These are phyloP conservation scores for Pyrochroa serraticornis DNA, from an alignment of 2,888 invertebrate genomes.

Conservation along the genomic window DNA sequence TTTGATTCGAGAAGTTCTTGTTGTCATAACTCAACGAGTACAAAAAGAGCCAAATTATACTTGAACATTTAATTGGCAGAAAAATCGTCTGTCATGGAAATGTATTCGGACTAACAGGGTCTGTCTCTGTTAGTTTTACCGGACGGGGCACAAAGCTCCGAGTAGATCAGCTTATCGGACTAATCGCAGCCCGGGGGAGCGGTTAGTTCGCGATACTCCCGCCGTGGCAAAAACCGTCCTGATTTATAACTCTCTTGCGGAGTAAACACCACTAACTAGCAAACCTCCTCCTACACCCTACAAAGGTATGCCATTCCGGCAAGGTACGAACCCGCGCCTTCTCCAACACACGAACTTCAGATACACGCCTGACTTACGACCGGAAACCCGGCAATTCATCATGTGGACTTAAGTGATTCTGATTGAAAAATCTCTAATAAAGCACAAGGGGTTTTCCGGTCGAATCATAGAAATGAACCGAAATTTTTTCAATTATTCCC, in stretches of 20 bases:
- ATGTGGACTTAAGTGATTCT: conserved; percentile 43
- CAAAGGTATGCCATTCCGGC: neutral
- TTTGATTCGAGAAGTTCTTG: too few species aligned
- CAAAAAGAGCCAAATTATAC: conserved; percentile 14
- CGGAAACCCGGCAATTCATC: conserved; percentile 39
- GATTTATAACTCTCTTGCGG: conserved; percentile 48
- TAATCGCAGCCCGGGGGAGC: conserved; percentile 51
- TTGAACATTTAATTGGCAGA: conserved; percentile 29
- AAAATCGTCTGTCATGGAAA: conserved; percentile 24
- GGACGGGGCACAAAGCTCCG: conserved; percentile 22
- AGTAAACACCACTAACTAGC: conserved; percentile 48
- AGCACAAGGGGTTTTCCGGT: conserved; percentile 7
- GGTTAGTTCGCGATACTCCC: conserved; percentile 50
- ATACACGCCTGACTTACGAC: conserved; percentile 38
- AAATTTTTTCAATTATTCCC: too few species aligned
- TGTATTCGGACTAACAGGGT: conserved; percentile 18
- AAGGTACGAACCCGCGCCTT: conserved; percentile 2
- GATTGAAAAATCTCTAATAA: conserved; percentile 45
- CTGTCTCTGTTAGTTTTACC: conserved; percentile 27
- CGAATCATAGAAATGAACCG: too few species aligned
- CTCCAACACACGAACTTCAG: neutral
- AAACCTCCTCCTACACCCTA: conserved; percentile 16
- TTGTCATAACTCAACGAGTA: too few species aligned
- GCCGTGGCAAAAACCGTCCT: conserved; percentile 45
- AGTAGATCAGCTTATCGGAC: conserved; percentile 49